Evolutionary conservation across 64 coral and sea anemone species (phyloP).

Genomic region (Actinia equina): DNA sequence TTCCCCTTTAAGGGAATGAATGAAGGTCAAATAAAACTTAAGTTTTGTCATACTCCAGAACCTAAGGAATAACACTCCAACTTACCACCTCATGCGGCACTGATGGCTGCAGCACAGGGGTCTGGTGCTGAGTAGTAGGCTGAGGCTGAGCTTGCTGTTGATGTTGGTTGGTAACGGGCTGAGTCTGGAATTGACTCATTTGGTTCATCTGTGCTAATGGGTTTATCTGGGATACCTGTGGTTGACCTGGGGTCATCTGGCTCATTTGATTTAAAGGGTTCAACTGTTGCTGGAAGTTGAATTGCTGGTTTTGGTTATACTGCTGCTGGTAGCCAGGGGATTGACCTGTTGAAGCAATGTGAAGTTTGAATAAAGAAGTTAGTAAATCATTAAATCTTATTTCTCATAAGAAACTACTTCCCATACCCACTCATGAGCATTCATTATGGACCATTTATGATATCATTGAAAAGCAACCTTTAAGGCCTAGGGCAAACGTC

Average conservation of each 20-base stretch:
- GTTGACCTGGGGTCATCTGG: constrained; percentile 53
- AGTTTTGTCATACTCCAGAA: too few relatives aligned
- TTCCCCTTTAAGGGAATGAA: too few relatives aligned
- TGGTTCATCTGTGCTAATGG: constrained; percentile 55
- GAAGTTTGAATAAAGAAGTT: too few relatives aligned
- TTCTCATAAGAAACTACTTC: too few relatives aligned
- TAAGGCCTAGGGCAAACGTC: too few relatives aligned
- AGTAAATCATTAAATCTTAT: too few relatives aligned
- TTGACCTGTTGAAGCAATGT: neutral
- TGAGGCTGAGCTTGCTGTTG: constrained; percentile 33
- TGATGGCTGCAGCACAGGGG: neutral
- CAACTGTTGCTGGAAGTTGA: constrained; percentile 60
- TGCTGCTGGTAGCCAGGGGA: constrained; percentile 42
- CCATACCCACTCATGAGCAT: too few relatives aligned
- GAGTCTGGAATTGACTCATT: neutral
- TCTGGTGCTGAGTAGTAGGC: neutral
- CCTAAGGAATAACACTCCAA: neutral
- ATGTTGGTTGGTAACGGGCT: constrained; percentile 1
- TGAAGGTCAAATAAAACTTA: too few relatives aligned
- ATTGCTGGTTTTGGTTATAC: constrained; percentile 45
- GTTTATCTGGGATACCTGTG: constrained; percentile 52
- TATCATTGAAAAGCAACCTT: too few relatives aligned
- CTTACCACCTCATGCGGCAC: constrained; percentile 22
- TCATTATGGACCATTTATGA: too few relatives aligned
- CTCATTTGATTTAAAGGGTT: constrained; percentile 34